phyloP scores from a whole-genome alignment of 2,888 invertebrate species.

The Apeira syringaria region DNA sequence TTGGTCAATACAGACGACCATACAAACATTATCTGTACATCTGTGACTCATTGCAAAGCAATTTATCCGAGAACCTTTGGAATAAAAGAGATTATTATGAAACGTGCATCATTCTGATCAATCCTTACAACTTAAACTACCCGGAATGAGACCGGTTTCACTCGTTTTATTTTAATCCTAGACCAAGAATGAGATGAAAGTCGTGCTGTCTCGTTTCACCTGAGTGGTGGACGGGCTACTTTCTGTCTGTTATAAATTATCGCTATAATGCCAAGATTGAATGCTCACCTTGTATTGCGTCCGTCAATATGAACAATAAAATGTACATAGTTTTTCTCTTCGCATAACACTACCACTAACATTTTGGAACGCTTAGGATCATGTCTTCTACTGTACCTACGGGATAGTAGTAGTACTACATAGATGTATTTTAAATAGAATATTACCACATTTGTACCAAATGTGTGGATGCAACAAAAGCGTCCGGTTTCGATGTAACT shows the following conservation, averaged over 20 bases:
- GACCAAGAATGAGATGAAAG: slow-evolving; percentile 6
- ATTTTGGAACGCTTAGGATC: no score
- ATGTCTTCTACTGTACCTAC: no score
- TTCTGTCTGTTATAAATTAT: slow-evolving; percentile 7
- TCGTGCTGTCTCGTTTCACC: slow-evolving; percentile 5
- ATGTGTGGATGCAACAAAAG: no score
- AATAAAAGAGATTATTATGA: slow-evolving; percentile 5
- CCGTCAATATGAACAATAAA: no score
- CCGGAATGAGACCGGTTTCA: slow-evolving; percentile 5
- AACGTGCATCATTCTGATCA: background rate
- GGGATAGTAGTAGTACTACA: no score
- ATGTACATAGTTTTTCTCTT: no score
- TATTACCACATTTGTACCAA: no score
- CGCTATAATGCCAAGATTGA: slow-evolving; percentile 1
- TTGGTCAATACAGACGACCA: no score
- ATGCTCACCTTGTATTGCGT: background rate
- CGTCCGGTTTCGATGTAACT: no score
- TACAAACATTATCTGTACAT: background rate
- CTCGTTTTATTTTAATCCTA: slow-evolving; percentile 16
- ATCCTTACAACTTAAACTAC: background rate
- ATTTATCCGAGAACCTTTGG: slow-evolving; percentile 1
- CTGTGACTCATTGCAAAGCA: background rate
- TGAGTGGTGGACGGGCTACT: slow-evolving; percentile 5
- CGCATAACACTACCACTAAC: no score
- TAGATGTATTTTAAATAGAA: no score